These are phyloP conservation scores for Eristalinus sepulchralis DNA, from an alignment of 2,888 invertebrate species.

Conservation along the genomic window DNA sequence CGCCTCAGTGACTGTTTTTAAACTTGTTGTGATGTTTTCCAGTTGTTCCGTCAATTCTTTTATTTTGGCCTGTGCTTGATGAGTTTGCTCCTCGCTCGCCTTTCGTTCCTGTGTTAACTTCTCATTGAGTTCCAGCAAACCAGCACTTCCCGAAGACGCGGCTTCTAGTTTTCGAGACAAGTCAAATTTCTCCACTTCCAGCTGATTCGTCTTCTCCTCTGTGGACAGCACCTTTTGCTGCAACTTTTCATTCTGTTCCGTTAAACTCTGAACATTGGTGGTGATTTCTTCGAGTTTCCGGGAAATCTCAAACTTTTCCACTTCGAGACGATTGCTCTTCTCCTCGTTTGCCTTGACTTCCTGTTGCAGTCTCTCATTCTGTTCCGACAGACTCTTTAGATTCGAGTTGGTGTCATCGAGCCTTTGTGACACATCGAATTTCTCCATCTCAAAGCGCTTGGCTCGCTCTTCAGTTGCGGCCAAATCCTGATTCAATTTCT, in stretches of 20 bases:
- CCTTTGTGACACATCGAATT: slow-evolving; percentile 73
- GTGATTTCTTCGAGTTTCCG: slow-evolving; percentile 82
- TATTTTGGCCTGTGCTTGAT: slow-evolving; percentile 78
- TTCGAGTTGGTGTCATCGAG: slow-evolving; percentile 73
- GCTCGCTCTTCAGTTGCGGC: background rate
- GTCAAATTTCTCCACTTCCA: slow-evolving; percentile 75
- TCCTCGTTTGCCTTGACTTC: slow-evolving; percentile 10
- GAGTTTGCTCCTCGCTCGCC: slow-evolving; percentile 79
- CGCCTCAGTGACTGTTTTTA: slow-evolving; percentile 82
- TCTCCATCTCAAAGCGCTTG: slow-evolving; percentile 12
- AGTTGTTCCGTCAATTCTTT: slow-evolving; percentile 72
- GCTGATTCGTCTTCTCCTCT: slow-evolving; percentile 79
- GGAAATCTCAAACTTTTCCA: slow-evolving; percentile 80
- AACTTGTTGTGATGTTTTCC: slow-evolving; percentile 82
- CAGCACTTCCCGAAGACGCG: slow-evolving; percentile 77
- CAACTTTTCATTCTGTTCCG: slow-evolving; percentile 82
- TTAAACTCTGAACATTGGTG: slow-evolving; percentile 74
- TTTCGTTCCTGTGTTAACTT: slow-evolving; percentile 80
- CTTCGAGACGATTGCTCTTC: slow-evolving; percentile 66
- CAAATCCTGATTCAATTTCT: slow-evolving; percentile 30
- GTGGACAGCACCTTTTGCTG: slow-evolving; percentile 84
- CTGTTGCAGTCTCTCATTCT: slow-evolving; percentile 30
- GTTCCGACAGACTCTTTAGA: slow-evolving; percentile 72
- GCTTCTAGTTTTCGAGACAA: slow-evolving; percentile 83
- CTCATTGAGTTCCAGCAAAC: slow-evolving; percentile 72